A percentile compares a stretch with the other conserved stretches of the same genome.
phyloP scores from a whole-genome alignment of 2,797 vertebrate genomes.

The Enoplosus armatus region DNA sequence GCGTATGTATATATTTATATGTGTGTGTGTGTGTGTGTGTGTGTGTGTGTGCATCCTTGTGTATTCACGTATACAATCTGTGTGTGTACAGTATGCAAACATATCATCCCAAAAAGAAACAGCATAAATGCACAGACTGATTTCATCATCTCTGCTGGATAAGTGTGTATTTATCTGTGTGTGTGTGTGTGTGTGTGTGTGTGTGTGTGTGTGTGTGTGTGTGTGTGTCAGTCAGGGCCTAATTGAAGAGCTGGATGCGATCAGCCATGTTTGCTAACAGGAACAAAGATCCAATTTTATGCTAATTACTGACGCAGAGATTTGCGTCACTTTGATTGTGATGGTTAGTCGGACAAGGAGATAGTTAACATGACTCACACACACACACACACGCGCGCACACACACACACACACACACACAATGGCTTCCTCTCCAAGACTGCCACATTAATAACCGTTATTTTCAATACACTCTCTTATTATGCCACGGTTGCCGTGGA shows the following conservation, averaged over 20 bases:
- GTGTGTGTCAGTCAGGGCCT: background rate
- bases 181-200: conserved; percentile 24
- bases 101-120: background rate
- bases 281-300: conserved; percentile 71
- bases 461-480: conserved; percentile 22
- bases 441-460: conserved; percentile 28
- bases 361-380: conserved; percentile 29
- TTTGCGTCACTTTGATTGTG: conserved; percentile 67
- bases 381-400: conserved; percentile 19
- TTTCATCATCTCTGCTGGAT: background rate
- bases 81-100: conserved; percentile 1
- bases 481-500: conserved; percentile 54
- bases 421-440: background rate
- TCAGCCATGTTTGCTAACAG: conserved; percentile 63
- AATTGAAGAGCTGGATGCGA: conserved; percentile 42
- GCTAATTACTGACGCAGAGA: conserved; percentile 61
- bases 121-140: background rate
- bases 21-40: background rate
- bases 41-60: background rate
- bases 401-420: conserved; percentile 20
- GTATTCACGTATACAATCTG: background rate
- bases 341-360: conserved; percentile 44
- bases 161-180: background rate
- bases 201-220: conserved; percentile 24
- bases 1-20: background rate